Conservation (phyloP, 1,140 invertebrate species). For the Coboldia fuscipes region DNA sequence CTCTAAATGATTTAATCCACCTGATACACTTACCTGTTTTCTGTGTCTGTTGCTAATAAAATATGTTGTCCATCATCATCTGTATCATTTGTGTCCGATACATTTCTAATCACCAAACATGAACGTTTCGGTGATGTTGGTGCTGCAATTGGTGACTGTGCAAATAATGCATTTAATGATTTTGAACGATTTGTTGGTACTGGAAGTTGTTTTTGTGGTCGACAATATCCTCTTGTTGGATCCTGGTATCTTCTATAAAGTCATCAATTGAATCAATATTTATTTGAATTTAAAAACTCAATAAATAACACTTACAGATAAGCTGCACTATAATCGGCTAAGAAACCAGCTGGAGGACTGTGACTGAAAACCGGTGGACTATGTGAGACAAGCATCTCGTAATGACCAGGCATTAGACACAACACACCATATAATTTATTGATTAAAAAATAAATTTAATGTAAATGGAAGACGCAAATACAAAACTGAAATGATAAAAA, state of each 20-base stretch:
- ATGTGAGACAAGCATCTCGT: constrained; percentile 36
- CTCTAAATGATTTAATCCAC: background rate
- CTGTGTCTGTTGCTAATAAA: background rate
- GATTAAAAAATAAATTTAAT: too few species aligned
- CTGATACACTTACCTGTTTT: background rate
- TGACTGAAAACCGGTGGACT: constrained; percentile 43
- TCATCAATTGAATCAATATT: background rate
- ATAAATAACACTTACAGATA: background rate
- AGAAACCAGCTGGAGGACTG: constrained; percentile 36
- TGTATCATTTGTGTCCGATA: background rate
- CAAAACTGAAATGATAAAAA: too few species aligned
- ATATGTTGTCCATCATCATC: too few species aligned
- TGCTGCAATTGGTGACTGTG: background rate
- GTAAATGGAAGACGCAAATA: too few species aligned
- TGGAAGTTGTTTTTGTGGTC: background rate
- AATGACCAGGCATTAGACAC: constrained; percentile 5
- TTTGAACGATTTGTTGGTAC: background rate
- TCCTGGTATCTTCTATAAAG: background rate
- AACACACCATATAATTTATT: too few species aligned
- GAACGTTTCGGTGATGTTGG: constrained; percentile 2
- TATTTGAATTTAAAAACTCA: background rate
- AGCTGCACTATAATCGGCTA: constrained; percentile 24
- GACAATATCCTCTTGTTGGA: background rate
- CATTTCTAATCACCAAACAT: constrained; percentile 1
- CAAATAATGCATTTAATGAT: constrained; percentile 1